Evolutionary conservation across 1,140 invertebrate species (phyloP).

Genomic region (Zaprionus ghesquierei): DNA sequence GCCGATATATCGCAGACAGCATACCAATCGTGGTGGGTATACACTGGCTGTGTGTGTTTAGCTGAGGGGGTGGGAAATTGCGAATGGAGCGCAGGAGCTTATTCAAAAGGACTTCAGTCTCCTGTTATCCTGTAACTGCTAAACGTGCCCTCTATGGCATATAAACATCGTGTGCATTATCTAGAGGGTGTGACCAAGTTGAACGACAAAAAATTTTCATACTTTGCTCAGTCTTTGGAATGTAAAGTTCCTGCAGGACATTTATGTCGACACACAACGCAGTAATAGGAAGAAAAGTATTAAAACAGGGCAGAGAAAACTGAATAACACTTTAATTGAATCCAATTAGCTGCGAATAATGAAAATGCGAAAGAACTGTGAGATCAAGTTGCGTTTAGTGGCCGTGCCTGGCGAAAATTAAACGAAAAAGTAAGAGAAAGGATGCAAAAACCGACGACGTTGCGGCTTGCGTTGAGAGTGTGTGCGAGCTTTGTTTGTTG

Average conservation of each 20-base stretch:
- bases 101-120: constrained; percentile 36
- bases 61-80: constrained; percentile 40
- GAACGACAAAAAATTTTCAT: constrained; percentile 82
- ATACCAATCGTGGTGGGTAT: not conserved
- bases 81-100: constrained; percentile 23
- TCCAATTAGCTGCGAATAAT: not conserved
- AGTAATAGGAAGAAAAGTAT: constrained; percentile 40
- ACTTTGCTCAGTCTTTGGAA: constrained; percentile 82
- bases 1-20: not conserved
- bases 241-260: constrained; percentile 74
- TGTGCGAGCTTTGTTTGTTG: constrained; percentile 67
- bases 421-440: constrained; percentile 67
- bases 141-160: constrained; percentile 37
- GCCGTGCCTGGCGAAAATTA: constrained; percentile 9
- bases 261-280: constrained; percentile 48
- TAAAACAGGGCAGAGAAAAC: constrained; percentile 16
- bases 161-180: constrained; percentile 62
- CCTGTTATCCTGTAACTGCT: constrained; percentile 61
- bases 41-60: constrained; percentile 17
- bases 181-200: constrained; percentile 82
- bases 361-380: constrained; percentile 30
- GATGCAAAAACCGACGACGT: constrained; percentile 7
- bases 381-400: constrained; percentile 27
- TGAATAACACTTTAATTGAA: constrained; percentile 11
- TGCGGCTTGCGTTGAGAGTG: constrained; percentile 35